These are phyloP conservation scores for Actinia tenebrosa DNA, from an alignment of 64 coral and sea anemone genomes.

Conservation along the genomic window DNA sequence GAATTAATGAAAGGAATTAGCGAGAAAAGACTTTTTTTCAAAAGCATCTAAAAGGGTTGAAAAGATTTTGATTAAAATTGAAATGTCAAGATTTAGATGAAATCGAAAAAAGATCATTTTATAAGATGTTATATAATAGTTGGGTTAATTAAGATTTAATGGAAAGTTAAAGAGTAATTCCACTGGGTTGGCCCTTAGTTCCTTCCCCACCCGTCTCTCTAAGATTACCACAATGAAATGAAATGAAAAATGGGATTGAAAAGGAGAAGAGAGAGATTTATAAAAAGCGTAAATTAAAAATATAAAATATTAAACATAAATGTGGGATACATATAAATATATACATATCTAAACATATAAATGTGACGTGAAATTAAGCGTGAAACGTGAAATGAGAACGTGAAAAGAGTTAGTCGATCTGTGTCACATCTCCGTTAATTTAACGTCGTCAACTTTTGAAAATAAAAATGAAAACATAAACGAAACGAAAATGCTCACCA, in stretches of 20 bases:
- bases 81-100: neutral
- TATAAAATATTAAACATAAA: neutral
- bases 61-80: neutral
- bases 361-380: conserved; percentile 2
- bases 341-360: neutral
- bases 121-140: neutral
- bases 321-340: neutral
- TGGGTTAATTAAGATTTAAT: neutral
- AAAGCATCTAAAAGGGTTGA: neutral
- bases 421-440: neutral
- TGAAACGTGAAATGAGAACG: neutral
- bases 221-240: neutral
- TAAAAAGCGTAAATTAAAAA: neutral
- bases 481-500: conserved; percentile 42
- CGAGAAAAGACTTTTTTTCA: neutral
- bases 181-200: conserved; percentile 12
- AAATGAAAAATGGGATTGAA: neutral
- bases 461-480: neutral
- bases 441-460: neutral
- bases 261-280: neutral
- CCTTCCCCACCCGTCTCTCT: conserved; percentile 22
- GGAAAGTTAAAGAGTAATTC: neutral
- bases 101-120: neutral
- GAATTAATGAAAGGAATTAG: neutral
- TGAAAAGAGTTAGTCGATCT: neutral